Evolutionary conservation across 2,113 vertebrate species (phyloP).

Genomic region (Leucosticte australis): DNA sequence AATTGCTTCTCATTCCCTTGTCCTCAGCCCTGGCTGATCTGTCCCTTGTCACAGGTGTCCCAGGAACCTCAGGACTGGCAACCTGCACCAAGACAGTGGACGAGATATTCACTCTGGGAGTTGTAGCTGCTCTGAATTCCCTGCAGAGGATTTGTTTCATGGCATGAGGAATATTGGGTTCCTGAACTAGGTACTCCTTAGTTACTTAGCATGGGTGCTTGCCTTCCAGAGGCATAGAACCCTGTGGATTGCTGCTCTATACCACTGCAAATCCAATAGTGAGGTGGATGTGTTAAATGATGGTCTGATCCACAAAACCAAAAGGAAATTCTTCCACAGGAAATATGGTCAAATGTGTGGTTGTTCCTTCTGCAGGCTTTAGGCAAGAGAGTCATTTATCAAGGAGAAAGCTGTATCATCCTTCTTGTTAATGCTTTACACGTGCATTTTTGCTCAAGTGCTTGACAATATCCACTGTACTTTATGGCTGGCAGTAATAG

Average conservation of each 20-base stretch:
- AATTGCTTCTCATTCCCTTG: background rate
- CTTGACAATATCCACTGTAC: constrained; percentile 1
- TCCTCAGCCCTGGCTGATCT: background rate
- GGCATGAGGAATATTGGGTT: background rate
- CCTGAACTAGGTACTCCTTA: background rate
- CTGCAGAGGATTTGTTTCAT: rapidly evolving
- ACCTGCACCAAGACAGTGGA: background rate
- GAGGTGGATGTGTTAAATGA: background rate
- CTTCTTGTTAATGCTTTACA: constrained; percentile 25
- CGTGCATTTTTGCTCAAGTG: background rate
- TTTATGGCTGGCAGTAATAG: background rate
- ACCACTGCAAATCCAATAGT: background rate
- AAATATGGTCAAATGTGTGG: background rate
- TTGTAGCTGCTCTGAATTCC: background rate
- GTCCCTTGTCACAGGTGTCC: background rate
- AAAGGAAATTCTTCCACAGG: constrained; percentile 3
- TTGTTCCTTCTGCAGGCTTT: background rate
- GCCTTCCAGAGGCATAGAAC: background rate
- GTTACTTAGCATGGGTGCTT: background rate
- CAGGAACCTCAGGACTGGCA: background rate
- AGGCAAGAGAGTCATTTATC: background rate
- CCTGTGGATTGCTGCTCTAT: background rate
- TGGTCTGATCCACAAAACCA: background rate
- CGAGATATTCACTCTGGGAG: background rate
- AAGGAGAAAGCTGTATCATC: background rate